phyloP scores from a whole-genome alignment of 30 jellyfish, hydroid and myxozoan species.

The Hydractinia echinata region DNA sequence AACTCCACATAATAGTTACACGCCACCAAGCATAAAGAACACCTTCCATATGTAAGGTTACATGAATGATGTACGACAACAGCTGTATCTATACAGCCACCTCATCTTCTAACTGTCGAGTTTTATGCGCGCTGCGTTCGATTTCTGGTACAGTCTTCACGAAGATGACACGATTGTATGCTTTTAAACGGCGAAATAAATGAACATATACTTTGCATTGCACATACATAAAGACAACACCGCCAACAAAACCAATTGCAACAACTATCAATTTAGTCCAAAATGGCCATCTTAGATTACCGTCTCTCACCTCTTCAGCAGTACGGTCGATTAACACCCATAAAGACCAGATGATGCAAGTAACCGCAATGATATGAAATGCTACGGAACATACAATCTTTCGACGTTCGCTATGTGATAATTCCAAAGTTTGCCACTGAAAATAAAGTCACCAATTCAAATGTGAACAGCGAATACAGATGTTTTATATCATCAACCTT shows the following conservation, averaged over 20 bases:
- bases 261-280: constrained; percentile 98
- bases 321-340: constrained; percentile 97
- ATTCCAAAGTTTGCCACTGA: constrained; percentile 86
- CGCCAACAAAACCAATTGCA: constrained; percentile 98
- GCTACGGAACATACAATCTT: constrained; percentile 92
- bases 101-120: constrained; percentile 13
- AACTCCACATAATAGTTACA: too few species aligned
- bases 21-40: too few species aligned
- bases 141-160: constrained; percentile 78
- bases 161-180: constrained; percentile 78
- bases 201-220: constrained; percentile 92
- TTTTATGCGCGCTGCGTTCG: constrained; percentile 46
- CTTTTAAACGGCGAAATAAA: constrained; percentile 68
- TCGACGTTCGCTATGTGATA: constrained; percentile 94
- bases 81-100: constrained; percentile 19
- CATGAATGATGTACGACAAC: too few species aligned
- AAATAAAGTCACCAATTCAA: background rate
- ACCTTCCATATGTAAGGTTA: too few species aligned
- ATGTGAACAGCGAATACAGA: too few species aligned
- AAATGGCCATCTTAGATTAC: constrained; percentile 91
- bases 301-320: constrained; percentile 90
- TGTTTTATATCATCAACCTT: too few species aligned
- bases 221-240: constrained; percentile 95
- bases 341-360: constrained; percentile 95
- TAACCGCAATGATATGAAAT: constrained; percentile 81